A percentile compares a stretch with the other conserved stretches of the same genome.
phyloP scores from a whole-genome alignment of 2,888 invertebrate species.

The Pegoplata infirma region DNA sequence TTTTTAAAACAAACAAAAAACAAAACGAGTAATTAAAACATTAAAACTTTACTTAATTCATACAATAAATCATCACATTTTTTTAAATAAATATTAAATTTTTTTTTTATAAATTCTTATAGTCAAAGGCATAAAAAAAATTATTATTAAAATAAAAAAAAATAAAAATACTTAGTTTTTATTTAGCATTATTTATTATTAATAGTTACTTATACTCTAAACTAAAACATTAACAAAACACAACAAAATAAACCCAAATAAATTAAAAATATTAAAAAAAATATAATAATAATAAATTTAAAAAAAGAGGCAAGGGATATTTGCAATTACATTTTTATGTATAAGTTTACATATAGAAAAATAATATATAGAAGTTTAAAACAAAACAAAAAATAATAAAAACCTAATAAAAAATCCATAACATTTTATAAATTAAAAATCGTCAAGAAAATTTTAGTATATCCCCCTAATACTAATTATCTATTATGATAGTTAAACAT shows the following conservation, averaged over 20 bases:
- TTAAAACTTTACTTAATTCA: background rate
- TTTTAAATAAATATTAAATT: background rate
- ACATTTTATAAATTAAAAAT: constrained; percentile 55
- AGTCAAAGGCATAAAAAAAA: constrained; percentile 37
- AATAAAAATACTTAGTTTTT: constrained; percentile 24
- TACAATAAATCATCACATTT: background rate
- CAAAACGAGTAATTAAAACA: background rate
- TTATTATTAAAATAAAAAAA: constrained; percentile 13
- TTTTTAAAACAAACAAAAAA: background rate
- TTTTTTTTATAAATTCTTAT: constrained; percentile 22
- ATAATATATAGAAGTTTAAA: constrained; percentile 42
- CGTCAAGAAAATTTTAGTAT: constrained; percentile 28
- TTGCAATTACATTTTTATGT: constrained; percentile 63
- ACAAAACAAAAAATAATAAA: background rate
- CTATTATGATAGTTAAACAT: constrained; percentile 10
- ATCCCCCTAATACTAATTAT: constrained; percentile 10
- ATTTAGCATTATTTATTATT: constrained; percentile 29
- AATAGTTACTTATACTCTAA: constrained; percentile 29
- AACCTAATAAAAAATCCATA: constrained; percentile 35
- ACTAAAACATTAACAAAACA: constrained; percentile 2
- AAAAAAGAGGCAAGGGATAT: constrained; percentile 62
- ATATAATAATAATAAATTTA: constrained; percentile 44
- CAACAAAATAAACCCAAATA: background rate
- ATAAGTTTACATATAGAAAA: constrained; percentile 58
- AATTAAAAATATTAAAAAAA: constrained; percentile 45